phyloP scores from a whole-genome alignment of 2,888 invertebrate genomes.

The Patella ulyssiponensis region DNA sequence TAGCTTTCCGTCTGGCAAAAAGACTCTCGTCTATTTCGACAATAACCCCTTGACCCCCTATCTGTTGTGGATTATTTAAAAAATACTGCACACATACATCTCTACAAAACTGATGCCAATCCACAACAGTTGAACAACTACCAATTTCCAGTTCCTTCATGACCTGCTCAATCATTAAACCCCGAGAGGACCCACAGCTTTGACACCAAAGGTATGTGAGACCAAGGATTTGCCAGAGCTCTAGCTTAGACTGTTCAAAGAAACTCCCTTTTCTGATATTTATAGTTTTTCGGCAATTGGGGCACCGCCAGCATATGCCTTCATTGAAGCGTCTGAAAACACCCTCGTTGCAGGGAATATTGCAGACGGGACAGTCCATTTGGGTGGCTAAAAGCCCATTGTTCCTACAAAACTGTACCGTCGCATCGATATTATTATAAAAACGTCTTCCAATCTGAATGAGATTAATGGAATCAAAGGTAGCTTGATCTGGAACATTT shows the following conservation, averaged over 20 bases:
- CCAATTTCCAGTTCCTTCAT: background rate
- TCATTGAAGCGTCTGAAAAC: background rate
- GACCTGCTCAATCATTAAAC: background rate
- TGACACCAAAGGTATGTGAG: background rate
- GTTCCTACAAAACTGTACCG: background rate
- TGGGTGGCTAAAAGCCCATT: background rate
- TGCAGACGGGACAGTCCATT: background rate
- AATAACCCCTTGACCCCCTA: background rate
- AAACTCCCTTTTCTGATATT: background rate
- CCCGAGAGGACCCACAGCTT: background rate
- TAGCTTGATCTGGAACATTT: background rate
- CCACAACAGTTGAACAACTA: background rate
- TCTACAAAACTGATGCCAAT: background rate
- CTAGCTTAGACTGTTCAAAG: conserved; percentile 1
- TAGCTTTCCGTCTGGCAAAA: background rate
- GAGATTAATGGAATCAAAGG: conserved; percentile 1
- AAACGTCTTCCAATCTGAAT: background rate
- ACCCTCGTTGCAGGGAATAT: background rate
- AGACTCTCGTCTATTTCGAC: background rate
- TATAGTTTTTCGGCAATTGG: background rate
- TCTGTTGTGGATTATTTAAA: background rate
- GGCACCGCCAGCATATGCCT: background rate
- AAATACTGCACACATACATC: background rate
- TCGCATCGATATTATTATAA: background rate
- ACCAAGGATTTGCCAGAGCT: background rate